Percentiles rank a stretch among this genome's conserved stretches.
These are phyloP conservation scores for Poeciliopsis turneri DNA, from an alignment of 2,797 vertebrate genomes.

Conservation along the genomic window DNA sequence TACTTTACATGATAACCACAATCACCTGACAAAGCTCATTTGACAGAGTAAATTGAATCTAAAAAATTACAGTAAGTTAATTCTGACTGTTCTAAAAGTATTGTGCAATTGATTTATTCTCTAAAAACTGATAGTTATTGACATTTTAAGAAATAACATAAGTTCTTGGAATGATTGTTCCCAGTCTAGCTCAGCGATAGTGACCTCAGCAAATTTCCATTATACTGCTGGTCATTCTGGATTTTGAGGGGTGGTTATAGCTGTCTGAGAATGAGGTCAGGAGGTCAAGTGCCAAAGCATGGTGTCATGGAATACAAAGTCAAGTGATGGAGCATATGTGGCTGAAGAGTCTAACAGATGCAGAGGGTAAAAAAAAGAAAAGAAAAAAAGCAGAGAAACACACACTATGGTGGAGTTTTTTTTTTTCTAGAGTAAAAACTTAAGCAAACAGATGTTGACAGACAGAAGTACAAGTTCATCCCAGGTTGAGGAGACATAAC, in stretches of 20 bases:
- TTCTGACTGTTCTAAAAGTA: not conserved
- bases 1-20: not conserved
- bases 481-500: conserved; percentile 75
- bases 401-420: conserved; percentile 65
- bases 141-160: conserved; percentile 9
- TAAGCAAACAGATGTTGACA: conserved; percentile 75
- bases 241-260: conserved; percentile 56
- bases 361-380: conserved; percentile 3
- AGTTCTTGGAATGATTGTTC: conserved; percentile 47
- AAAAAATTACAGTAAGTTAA: not conserved
- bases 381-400: conserved; percentile 1
- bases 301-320: conserved; percentile 66
- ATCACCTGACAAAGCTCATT: not conserved
- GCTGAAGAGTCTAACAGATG: conserved; percentile 70
- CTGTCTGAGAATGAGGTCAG: conserved; percentile 68
- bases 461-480: conserved; percentile 72
- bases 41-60: not conserved
- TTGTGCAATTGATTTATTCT: not conserved
- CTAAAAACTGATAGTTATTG: not conserved
- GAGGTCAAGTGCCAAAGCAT: conserved; percentile 71
- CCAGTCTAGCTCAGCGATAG: conserved; percentile 42
- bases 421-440: conserved; percentile 67
- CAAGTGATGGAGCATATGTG: conserved; percentile 72
- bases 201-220: conserved; percentile 62
- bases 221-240: conserved; percentile 61